phyloP scores from a whole-genome alignment of 2,797 vertebrate species.

The Sebastes wilsoni region DNA sequence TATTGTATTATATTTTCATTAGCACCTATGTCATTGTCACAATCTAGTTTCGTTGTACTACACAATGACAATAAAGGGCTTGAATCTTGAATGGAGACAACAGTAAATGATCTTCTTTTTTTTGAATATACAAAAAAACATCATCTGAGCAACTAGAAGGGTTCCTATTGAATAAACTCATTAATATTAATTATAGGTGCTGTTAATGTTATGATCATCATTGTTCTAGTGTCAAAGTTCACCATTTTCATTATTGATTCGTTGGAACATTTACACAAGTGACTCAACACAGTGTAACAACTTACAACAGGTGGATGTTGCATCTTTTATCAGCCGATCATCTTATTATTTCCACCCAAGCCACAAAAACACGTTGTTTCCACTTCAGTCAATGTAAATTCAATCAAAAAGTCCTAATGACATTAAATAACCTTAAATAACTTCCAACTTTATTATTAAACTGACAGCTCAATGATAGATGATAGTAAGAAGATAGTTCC shows the following conservation, averaged over 20 bases:
- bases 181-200: not conserved
- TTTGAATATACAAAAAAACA: not conserved
- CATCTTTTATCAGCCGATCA: not conserved
- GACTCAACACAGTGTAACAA: not conserved
- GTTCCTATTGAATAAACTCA: not conserved
- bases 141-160: not conserved
- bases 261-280: not conserved
- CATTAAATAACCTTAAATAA: not conserved
- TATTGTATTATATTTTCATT: too few relatives aligned
- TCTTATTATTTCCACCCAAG: not conserved
- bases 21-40: too few relatives aligned
- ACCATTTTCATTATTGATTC: not conserved
- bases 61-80: too few relatives aligned
- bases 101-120: not conserved
- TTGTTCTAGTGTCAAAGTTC: not conserved
- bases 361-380: not conserved
- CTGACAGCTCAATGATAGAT: not conserved
- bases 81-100: not conserved
- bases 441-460: not conserved
- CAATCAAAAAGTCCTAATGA: not conserved
- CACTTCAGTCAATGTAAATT: not conserved
- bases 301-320: not conserved
- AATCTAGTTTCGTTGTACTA: too few relatives aligned
- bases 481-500: not conserved
- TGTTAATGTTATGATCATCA: not conserved